These are phyloP conservation scores for Gobio occitaniae DNA, from an alignment of 2,797 vertebrate species.

Conservation along the genomic window DNA sequence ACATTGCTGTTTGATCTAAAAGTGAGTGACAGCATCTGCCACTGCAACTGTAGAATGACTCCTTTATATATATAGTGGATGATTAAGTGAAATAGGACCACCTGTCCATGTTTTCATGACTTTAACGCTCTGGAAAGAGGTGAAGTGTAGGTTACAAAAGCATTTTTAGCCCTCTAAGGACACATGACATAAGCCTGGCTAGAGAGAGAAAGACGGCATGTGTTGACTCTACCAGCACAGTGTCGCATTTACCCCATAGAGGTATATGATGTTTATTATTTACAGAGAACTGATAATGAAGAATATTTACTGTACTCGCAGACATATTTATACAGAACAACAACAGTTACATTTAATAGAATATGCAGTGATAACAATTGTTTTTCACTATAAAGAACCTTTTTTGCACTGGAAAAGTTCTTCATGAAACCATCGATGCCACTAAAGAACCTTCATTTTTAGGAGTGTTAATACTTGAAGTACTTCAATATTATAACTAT, in stretches of 20 bases:
- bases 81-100: slow-evolving; percentile 31
- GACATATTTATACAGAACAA: neutral
- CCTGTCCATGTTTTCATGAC: slow-evolving; percentile 28
- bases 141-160: slow-evolving; percentile 25
- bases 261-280: slow-evolving; percentile 6
- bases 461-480: neutral
- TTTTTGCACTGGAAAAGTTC: neutral
- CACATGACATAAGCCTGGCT: neutral
- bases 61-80: slow-evolving; percentile 19
- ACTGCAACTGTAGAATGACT: slow-evolving; percentile 22
- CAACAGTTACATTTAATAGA: neutral
- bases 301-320: neutral
- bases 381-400: neutral
- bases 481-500: neutral
- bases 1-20: neutral
- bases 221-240: slow-evolving; percentile 10
- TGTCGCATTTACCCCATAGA: neutral
- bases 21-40: neutral
- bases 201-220: neutral
- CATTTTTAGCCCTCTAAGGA: slow-evolving; percentile 32
- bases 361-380: neutral
- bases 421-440: neutral
- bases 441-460: neutral
- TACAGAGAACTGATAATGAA: neutral
- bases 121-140: slow-evolving; percentile 21